A percentile compares a stretch with the other conserved stretches of the same genome.
These are phyloP conservation scores for Thalassoma bifasciatum DNA, from an alignment of 2,113 vertebrate genomes.

Conservation along the genomic window DNA sequence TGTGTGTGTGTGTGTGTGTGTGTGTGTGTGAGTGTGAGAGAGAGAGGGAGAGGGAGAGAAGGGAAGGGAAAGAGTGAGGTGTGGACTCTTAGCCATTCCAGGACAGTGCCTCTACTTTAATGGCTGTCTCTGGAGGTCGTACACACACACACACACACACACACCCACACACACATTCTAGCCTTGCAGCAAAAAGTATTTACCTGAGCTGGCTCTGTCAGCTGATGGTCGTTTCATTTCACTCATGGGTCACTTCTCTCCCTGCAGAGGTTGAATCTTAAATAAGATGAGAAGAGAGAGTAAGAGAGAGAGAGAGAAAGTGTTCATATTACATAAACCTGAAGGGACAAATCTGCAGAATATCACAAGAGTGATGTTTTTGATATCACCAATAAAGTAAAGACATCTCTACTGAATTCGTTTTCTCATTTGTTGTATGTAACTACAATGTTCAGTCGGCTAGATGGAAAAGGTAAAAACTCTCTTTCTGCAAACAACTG, in stretches of 20 bases:
- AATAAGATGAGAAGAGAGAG: no score
- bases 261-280: slow-evolving; percentile 23
- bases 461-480: no score
- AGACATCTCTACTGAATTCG: background rate
- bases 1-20: background rate
- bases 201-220: slow-evolving; percentile 31
- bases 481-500: no score
- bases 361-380: slow-evolving; percentile 4
- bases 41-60: background rate
- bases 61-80: no score
- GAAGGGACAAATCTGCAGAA: slow-evolving; percentile 8
- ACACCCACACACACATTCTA: slow-evolving; percentile 4
- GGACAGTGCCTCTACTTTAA: slow-evolving; percentile 29
- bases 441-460: background rate
- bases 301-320: background rate
- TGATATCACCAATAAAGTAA: background rate
- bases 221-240: slow-evolving; percentile 12
- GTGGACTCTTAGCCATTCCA: background rate
- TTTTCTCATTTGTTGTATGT: background rate
- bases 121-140: slow-evolving; percentile 14
- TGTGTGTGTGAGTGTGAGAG: background rate
- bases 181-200: slow-evolving; percentile 26
- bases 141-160: background rate
- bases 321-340: slow-evolving; percentile 2
- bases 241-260: slow-evolving; percentile 39